Percentiles rank a stretch among this genome's conserved stretches.
These are phyloP conservation scores for Channa argus DNA, from an alignment of 2,113 vertebrate genomes.

Conservation along the genomic window DNA sequence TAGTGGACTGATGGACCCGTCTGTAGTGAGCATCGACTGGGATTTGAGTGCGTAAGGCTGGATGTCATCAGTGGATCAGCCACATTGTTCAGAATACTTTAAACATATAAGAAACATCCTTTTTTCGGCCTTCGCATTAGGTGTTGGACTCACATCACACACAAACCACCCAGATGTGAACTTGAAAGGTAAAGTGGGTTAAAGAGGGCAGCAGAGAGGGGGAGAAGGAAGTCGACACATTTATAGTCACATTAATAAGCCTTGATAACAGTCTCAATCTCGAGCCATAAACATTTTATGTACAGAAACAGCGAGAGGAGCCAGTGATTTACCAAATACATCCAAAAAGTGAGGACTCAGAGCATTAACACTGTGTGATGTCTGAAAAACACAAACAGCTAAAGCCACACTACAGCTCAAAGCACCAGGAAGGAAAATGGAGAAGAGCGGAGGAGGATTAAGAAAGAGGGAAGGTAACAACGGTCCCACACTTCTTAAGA, in stretches of 20 bases:
- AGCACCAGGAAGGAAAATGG: not conserved
- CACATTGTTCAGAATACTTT: too few species aligned
- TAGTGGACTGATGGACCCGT: too few species aligned
- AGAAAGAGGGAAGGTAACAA: not conserved
- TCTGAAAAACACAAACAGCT: slow-evolving; percentile 27
- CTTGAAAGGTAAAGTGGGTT: not conserved
- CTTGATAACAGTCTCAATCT: slow-evolving; percentile 17
- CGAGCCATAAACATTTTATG: slow-evolving; percentile 46
- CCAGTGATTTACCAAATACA: slow-evolving; percentile 24
- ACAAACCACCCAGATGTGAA: too few species aligned
- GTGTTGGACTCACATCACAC: too few species aligned
- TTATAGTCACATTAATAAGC: slow-evolving; percentile 43
- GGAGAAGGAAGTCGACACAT: slow-evolving; percentile 36
- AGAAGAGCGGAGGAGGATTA: not conserved
- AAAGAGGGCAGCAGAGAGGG: slow-evolving; percentile 1
- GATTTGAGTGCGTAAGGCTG: too few species aligned
- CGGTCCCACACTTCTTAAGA: slow-evolving; percentile 3
- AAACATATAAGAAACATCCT: too few species aligned
- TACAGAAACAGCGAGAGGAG: slow-evolving; percentile 1
- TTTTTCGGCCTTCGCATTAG: too few species aligned
- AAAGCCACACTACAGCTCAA: slow-evolving; percentile 13
- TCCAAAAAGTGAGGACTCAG: slow-evolving; percentile 29
- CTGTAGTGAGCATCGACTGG: too few species aligned
- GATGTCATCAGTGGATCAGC: too few species aligned
- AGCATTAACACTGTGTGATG: not conserved